Percentiles rank a stretch among this genome's conserved stretches.
Conservation (phyloP, 2,113 vertebrate genomes). For the Eulemur rufifrons region DNA sequence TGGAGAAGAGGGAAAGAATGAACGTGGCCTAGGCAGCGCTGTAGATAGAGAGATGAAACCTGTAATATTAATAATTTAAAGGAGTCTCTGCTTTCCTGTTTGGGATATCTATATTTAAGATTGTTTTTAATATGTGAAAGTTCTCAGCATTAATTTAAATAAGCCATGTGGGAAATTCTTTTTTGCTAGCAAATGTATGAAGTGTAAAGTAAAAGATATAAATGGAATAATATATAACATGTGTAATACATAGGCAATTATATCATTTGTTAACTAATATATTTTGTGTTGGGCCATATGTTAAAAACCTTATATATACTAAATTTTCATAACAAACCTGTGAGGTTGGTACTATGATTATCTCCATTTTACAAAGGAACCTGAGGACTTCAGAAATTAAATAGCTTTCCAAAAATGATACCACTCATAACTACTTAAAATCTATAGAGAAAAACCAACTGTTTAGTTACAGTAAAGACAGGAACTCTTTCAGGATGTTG, state of each 20-base stretch:
- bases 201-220: not conserved
- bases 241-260: not conserved
- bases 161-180: not conserved
- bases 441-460: not conserved
- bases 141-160: conserved; percentile 18
- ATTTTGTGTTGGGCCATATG: not conserved
- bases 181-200: conserved; percentile 5
- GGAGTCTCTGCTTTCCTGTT: not conserved
- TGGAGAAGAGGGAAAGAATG: not conserved
- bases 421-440: not conserved
- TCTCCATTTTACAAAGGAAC: not conserved
- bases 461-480: not conserved
- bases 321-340: not conserved
- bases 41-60: not conserved
- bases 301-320: not conserved
- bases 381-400: not conserved
- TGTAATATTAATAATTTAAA: not conserved
- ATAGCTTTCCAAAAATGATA: not conserved
- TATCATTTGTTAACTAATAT: not conserved
- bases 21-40: not conserved
- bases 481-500: not conserved
- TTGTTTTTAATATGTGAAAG: not conserved
- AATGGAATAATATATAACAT: not conserved
- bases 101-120: not conserved
- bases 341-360: not conserved